Evolutionary conservation across 2,797 vertebrate species (phyloP).

Genomic region (Babyrousa celebensis): DNA sequence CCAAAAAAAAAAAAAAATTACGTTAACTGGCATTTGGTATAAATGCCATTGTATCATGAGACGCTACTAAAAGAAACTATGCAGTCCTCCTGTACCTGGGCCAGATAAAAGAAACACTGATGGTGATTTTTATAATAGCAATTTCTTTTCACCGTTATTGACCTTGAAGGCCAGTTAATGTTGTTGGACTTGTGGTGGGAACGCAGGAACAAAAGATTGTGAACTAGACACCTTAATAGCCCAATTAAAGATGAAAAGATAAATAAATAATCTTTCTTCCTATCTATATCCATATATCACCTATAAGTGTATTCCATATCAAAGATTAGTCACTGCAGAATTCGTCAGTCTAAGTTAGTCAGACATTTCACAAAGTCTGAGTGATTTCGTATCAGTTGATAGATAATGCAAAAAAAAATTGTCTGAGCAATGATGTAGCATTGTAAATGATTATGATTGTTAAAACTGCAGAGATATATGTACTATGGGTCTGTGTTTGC

Average conservation of each 20-base stretch:
- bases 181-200: background rate
- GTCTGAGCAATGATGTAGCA: background rate
- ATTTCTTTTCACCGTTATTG: background rate
- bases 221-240: background rate
- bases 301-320: background rate
- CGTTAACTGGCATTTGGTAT: background rate
- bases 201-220: background rate
- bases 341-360: background rate
- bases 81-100: background rate
- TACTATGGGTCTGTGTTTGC: no score
- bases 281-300: background rate
- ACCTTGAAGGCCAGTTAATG: background rate
- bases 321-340: background rate
- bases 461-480: background rate
- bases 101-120: background rate
- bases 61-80: background rate
- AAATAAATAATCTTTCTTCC: background rate
- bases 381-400: background rate
- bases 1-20: no score
- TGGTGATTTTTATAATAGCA: background rate
- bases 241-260: background rate
- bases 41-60: background rate
- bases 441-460: background rate
- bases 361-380: background rate
- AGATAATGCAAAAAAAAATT: background rate